A percentile compares a stretch with the other conserved stretches of the same genome.
Evolutionary conservation across 2,113 vertebrate genomes (phyloP).

Genomic region (Coryphaenoides rupestris): DNA sequence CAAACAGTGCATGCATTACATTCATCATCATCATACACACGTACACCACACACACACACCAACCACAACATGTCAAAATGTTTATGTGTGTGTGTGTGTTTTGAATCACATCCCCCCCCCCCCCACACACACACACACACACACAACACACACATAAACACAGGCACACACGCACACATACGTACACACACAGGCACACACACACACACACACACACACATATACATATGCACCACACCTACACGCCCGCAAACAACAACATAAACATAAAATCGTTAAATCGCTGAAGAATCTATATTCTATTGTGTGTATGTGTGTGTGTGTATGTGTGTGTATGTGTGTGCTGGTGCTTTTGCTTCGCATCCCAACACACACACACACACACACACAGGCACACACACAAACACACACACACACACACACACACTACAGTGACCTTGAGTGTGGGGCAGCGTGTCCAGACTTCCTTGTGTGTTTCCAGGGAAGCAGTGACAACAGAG

Average conservation of each 20-base stretch:
- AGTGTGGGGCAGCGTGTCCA: not conserved
- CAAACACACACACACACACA: no score
- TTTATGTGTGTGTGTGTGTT: not conserved
- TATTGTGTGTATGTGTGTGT: no score
- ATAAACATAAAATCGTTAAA: not conserved
- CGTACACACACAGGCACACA: not conserved
- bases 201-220: conserved; percentile 8
- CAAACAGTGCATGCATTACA: no score
- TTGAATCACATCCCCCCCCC: no score
- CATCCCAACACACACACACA: not conserved
- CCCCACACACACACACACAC: conserved; percentile 12
- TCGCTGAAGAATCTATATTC: not conserved
- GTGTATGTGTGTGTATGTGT: no score
- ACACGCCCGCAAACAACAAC: not conserved
- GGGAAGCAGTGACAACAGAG: conserved; percentile 23
- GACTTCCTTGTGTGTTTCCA: conserved; percentile 33
- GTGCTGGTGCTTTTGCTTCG: not conserved
- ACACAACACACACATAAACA: conserved; percentile 17
- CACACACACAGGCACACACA: not conserved
- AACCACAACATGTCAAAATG: conserved; percentile 1
- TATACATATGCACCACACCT: not conserved
- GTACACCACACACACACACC: not conserved
- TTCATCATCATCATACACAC: no score
- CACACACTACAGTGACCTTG: conserved; percentile 36
- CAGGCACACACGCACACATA: not conserved